A percentile compares a stretch with the other conserved stretches of the same genome.
Evolutionary conservation across 2,888 invertebrate species (phyloP).

Genomic region (Taphrorychus bicolor): DNA sequence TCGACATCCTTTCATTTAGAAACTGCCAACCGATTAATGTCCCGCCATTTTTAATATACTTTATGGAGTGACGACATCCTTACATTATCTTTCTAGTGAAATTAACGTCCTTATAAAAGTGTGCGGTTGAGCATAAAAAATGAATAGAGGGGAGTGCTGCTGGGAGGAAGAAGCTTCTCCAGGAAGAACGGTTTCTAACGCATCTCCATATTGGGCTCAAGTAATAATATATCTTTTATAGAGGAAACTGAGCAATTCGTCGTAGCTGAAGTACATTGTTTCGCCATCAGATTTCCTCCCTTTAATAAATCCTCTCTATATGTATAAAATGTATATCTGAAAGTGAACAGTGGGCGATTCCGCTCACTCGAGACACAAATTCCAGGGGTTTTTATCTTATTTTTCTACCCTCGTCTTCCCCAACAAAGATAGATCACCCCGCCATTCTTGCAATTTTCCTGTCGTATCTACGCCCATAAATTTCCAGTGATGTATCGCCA

Average conservation of each 20-base stretch:
- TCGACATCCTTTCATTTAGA: constrained; percentile 52
- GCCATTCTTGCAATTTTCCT: constrained; percentile 94
- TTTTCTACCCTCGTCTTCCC: constrained; percentile 61
- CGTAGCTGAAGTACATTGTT: constrained; percentile 35
- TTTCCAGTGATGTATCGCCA: constrained; percentile 82
- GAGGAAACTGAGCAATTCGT: background rate
- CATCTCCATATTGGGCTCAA: background rate
- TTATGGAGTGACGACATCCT: constrained; percentile 56
- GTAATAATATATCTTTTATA: background rate
- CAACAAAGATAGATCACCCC: constrained; percentile 89
- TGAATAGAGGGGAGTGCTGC: background rate
- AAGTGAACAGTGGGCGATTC: constrained; percentile 58
- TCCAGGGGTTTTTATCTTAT: constrained; percentile 61
- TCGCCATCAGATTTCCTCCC: constrained; percentile 33
- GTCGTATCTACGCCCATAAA: constrained; percentile 91
- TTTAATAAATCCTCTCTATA: constrained; percentile 36
- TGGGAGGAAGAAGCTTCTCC: no score
- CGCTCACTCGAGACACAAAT: constrained; percentile 60
- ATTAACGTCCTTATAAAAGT: constrained; percentile 33
- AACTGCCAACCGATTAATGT: constrained; percentile 57
- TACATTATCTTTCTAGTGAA: constrained; percentile 44
- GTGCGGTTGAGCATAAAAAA: background rate
- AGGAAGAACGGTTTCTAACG: background rate
- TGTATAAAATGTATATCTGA: constrained; percentile 50
- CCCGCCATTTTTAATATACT: constrained; percentile 54